These are phyloP conservation scores for Syritta pipiens DNA, from an alignment of 2,888 invertebrate genomes.

Conservation along the genomic window DNA sequence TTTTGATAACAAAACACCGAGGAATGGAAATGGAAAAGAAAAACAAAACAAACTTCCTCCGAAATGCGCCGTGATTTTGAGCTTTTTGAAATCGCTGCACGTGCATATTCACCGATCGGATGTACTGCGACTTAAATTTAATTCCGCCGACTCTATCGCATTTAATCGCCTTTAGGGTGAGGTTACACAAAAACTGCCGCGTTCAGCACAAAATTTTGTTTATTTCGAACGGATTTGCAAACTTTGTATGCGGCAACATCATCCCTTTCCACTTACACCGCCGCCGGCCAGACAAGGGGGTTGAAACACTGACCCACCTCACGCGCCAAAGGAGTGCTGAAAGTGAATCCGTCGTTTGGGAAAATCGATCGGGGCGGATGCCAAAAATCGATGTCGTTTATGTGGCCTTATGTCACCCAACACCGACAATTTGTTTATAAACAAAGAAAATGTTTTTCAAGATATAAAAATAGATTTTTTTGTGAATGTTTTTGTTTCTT, in stretches of 20 bases:
- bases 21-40: too few relatives aligned
- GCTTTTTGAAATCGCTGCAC: conserved; percentile 26
- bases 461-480: not conserved
- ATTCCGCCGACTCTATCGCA: conserved; percentile 1
- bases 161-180: not conserved
- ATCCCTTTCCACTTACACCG: not conserved
- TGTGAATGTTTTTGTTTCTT: not conserved
- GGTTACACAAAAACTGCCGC: conserved; percentile 6
- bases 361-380: not conserved
- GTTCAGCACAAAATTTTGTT: conserved; percentile 7
- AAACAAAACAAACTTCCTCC: not conserved
- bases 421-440: not conserved
- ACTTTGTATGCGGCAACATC: conserved; percentile 18
- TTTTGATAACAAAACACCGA: too few relatives aligned
- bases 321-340: conserved; percentile 14
- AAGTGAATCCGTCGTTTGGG: conserved; percentile 12
- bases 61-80: too few relatives aligned
- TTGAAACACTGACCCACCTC: conserved; percentile 30
- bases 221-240: conserved; percentile 1
- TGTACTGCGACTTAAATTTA: conserved; percentile 41
- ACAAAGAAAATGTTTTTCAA: not conserved
- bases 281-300: conserved; percentile 11
- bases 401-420: too few relatives aligned
- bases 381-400: not conserved
- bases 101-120: conserved; percentile 25